A percentile compares a stretch with the other conserved stretches of the same genome.
Evolutionary conservation across 1,140 invertebrate genomes (phyloP).

Genomic region (Pogonomyrmex californicus): DNA sequence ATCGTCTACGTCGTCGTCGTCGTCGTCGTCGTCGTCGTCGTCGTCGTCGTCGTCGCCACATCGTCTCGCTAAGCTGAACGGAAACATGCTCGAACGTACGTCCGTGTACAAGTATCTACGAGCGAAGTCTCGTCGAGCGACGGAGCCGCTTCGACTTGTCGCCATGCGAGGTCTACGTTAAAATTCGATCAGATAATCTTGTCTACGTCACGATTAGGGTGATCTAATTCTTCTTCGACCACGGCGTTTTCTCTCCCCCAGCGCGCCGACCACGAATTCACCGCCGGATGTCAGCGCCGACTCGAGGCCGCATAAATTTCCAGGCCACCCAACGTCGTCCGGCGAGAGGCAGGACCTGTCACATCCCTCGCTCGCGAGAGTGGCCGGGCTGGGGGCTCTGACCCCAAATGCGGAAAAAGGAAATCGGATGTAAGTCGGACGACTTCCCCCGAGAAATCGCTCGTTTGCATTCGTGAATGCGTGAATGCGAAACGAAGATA

Average conservation of each 20-base stretch:
- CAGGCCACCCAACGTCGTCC: constrained; percentile 67
- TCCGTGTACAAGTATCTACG: constrained; percentile 54
- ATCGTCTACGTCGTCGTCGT: constrained; percentile 61
- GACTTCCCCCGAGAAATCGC: constrained; percentile 14
- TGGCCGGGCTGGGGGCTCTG: not conserved
- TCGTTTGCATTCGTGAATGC: constrained; percentile 4
- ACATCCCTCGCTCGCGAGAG: constrained; percentile 1
- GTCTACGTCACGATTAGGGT: constrained; percentile 82
- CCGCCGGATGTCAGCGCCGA: constrained; percentile 44
- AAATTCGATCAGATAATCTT: constrained; percentile 86
- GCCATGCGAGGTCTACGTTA: constrained; percentile 82
- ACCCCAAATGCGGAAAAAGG: constrained; percentile 22
- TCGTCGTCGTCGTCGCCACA: not conserved
- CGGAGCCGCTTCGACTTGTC: constrained; percentile 33
- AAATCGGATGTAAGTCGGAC: constrained; percentile 12
- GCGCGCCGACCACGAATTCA: constrained; percentile 19
- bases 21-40: constrained; percentile 3
- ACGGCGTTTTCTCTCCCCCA: constrained; percentile 28
- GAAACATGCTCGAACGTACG: constrained; percentile 36
- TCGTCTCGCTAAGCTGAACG: constrained; percentile 49
- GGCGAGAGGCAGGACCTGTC: not conserved
- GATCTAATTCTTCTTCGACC: constrained; percentile 74
- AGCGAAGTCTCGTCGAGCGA: not conserved
- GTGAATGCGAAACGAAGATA: not conserved
- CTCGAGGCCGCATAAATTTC: constrained; percentile 74